phyloP scores from a whole-genome alignment of 1,140 invertebrate genomes.

The Papilio aristodemus region DNA sequence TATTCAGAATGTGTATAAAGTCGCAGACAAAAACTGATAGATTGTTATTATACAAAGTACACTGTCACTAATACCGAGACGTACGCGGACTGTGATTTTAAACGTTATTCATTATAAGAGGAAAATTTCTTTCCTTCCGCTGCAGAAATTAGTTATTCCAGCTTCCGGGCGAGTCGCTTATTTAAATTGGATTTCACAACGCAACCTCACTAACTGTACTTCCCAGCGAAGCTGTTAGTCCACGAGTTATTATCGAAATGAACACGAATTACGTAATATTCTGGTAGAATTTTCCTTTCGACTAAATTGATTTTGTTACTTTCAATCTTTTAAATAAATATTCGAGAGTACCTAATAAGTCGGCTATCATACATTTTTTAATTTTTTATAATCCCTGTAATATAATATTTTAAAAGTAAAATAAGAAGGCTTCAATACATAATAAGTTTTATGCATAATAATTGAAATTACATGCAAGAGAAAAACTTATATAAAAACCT shows the following conservation, averaged over 20 bases:
- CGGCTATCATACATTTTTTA: too few species aligned
- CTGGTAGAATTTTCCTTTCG: not conserved
- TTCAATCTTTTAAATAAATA: not conserved
- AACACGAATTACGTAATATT: not conserved
- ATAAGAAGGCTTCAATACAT: too few species aligned
- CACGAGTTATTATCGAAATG: too few species aligned
- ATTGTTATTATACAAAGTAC: too few species aligned
- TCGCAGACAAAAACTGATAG: too few species aligned
- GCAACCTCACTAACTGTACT: constrained; percentile 9
- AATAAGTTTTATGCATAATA: too few species aligned
- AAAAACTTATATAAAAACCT: not conserved
- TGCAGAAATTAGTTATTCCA: constrained; percentile 20
- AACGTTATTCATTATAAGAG: not conserved
- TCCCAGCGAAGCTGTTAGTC: not conserved
- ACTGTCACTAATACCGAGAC: too few species aligned
- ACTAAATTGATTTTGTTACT: not conserved
- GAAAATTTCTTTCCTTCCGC: not conserved
- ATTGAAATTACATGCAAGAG: too few species aligned
- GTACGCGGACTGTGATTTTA: not conserved
- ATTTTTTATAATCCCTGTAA: too few species aligned
- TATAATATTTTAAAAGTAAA: too few species aligned
- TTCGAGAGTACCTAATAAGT: too few species aligned
- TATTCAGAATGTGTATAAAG: too few species aligned
- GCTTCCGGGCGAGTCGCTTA: not conserved
- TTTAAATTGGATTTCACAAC: constrained; percentile 17